Evolutionary conservation across 2,113 vertebrate genomes (phyloP).

Genomic region (Redunca redunca): DNA sequence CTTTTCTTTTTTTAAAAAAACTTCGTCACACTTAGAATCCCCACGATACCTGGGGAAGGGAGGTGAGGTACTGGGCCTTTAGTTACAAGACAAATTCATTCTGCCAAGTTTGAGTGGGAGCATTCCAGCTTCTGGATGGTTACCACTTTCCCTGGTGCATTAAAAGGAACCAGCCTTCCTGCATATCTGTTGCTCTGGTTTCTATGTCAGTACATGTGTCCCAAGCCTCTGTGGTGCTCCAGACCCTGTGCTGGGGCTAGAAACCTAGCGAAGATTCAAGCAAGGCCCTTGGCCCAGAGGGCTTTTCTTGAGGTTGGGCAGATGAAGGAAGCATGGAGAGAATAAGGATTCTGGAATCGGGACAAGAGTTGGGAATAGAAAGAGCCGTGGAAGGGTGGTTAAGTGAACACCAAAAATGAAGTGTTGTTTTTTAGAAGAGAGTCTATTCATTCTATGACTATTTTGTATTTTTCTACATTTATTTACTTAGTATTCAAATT

Average conservation of each 20-base stretch:
- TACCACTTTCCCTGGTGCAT: neutral
- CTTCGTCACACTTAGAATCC: neutral
- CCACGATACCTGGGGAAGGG: neutral
- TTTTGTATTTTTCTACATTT: neutral
- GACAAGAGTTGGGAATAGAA: neutral
- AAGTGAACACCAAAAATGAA: neutral
- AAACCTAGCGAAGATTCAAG: neutral
- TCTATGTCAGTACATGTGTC: neutral
- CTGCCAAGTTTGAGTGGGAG: neutral
- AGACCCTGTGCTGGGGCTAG: neutral
- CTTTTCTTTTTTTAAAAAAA: neutral
- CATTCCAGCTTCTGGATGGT: conserved; percentile 17
- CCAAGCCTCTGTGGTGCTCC: neutral
- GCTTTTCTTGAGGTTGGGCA: neutral
- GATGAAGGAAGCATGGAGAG: neutral
- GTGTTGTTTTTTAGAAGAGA: neutral
- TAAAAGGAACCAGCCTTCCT: neutral
- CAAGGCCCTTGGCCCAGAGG: neutral
- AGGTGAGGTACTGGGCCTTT: conserved; percentile 48
- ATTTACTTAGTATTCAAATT: neutral
- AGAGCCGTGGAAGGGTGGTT: neutral
- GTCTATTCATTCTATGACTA: neutral
- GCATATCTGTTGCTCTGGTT: neutral
- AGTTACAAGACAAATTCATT: conserved; percentile 52
- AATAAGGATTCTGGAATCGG: too few species aligned